Base-by-base conservation (phyloP, 2,797 vertebrate species). In the Chrysocyon brachyurus region DNA sequence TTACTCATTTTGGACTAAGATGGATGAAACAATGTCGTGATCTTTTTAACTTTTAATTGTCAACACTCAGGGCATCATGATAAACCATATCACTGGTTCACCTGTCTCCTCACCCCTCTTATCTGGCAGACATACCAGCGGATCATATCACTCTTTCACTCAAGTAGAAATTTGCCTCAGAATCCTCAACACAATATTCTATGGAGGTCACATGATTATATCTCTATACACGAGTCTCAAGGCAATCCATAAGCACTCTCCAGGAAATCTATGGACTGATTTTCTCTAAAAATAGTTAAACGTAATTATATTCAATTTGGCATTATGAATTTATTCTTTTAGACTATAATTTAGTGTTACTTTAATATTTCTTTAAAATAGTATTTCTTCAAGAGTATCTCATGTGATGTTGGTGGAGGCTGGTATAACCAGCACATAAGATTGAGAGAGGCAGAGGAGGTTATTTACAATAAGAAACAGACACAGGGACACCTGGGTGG, bases 331-430 rank as follows among this genome's bases (percentile, higher is more conserved):
- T 95, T 68, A 52, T 2, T 86, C 54, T 26, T 90, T 66, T 70
- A 81, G 26, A 56, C 28, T 59, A 21, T 63, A 66, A 90, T 2
- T 93, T 61, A 77, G 10, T 57, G 24, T 75, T 84, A 46, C 12
- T 83, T 96, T 64, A 40, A 4, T 46, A 75, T 91, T 94, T 96
- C 68, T 96, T 91, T 22, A 84, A 91, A 79, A 61, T 82, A 90
- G 31, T 54, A 89, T 40, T 96, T 92, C 78, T 87, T 86, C 24
- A 70, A 86, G 64, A 89, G 72, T 26, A 84, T 40, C 2, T 72
- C 79, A 26, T 14, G 26, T 31, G 19, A 49, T 36, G 1, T 66
- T 77, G 46, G 26, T 68, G 11, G 22, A 86, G 22, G 77, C 17
- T 49, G 57, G 59, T 16, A 14, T 24, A 46, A 46, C 40, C 40